Evolutionary conservation across 2,113 vertebrate species (phyloP), one percentile per base, ranked within the genome.

Genomic region (Ciconia maguari): DNA sequence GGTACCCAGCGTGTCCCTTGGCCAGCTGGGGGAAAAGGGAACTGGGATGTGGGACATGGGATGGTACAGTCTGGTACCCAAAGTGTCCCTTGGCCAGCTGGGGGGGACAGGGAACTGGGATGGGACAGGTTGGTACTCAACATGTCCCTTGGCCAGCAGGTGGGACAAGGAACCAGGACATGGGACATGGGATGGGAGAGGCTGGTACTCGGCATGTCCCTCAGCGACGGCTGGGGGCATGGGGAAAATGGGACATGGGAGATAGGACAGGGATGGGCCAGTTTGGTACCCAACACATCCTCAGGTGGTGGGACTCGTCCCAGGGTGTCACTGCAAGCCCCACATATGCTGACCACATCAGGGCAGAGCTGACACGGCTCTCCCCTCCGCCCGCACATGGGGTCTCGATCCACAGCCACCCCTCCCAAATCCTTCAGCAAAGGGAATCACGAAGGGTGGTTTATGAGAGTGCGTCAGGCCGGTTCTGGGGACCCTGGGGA

Each of bases 381-480:
- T 58, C 42, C 38, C 7, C 7, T 3, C 11, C 0, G 0, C 55
- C 44, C 1, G 0, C 38, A 20, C 13, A 20, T 0, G 0, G 14
- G 30, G 7, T 65, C 16, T 54, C 1, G 0, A n/a, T 34, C 41
- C 65, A 8, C 0, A 0, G 60, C 49, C 66, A 64, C 27, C 18
- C 22, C 34, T 83, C 66, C 71, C 71, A 76, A 55, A 83, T 13
- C 89, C 71, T 71, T 6, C 2, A 0, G 34, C 72, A 71, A 27
- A 1, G 1, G 25, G 52, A 76, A 55, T 26, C 49, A 38, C 6
- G 2, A 5, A 0, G 6, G 10, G 12, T 81, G 71, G 10, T 38
- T 71, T 9, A 27, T 27, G 25, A 44, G 18, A 41, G 38, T 2
- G 0, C 2, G 0, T 22, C 0, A 3, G 8, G 17, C 36, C 76